phyloP scores from a whole-genome alignment of 2,113 vertebrate genomes.

The Thamnaconus septentrionalis region DNA sequence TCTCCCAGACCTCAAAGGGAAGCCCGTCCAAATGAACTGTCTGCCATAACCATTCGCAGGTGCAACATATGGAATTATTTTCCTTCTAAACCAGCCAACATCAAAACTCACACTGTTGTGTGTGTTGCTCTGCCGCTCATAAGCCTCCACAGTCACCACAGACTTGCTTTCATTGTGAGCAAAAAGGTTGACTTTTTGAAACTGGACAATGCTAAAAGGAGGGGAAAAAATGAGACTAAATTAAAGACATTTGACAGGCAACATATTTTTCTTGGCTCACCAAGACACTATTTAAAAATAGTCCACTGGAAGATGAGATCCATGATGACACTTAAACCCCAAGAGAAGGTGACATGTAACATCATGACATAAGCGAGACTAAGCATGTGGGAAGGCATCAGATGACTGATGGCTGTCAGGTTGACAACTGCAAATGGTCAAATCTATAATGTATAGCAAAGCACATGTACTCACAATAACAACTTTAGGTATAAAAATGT shows the following conservation, averaged over 20 bases:
- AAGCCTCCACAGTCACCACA: conserved; percentile 5
- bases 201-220: neutral
- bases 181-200: neutral
- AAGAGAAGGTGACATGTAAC: conserved; percentile 13
- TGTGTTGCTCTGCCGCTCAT: conserved; percentile 24
- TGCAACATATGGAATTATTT: conserved; percentile 47
- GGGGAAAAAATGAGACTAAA: conserved; percentile 4
- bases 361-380: neutral
- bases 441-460: neutral
- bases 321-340: neutral
- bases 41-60: conserved; percentile 44
- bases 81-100: conserved; percentile 28
- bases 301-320: neutral
- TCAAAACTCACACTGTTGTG: conserved; percentile 7
- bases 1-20: conserved; percentile 23
- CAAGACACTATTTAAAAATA: neutral
- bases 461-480: neutral
- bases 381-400: neutral
- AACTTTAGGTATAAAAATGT: too few species aligned
- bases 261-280: neutral
- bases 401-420: conserved; percentile 11
- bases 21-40: conserved; percentile 30
- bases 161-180: conserved; percentile 19
- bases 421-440: conserved; percentile 4
- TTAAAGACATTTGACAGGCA: neutral